These are phyloP conservation scores for Antidorcas marsupialis DNA, from an alignment of 2,113 vertebrate species.

Conservation along the genomic window DNA sequence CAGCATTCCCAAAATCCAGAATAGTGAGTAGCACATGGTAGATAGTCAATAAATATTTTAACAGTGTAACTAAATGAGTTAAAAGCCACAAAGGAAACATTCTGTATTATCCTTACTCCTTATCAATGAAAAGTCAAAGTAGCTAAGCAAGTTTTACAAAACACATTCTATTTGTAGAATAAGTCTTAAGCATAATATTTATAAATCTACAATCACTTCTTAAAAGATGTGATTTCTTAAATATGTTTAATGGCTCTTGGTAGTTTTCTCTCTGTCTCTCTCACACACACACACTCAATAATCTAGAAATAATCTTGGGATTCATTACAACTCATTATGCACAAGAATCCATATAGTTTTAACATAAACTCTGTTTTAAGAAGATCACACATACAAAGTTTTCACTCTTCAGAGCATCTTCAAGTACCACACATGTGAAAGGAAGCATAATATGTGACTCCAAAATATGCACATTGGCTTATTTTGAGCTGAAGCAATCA, in stretches of 20 bases:
- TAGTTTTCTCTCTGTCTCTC: not conserved
- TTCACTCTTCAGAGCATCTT: slow-evolving; percentile 44
- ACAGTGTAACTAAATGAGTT: not conserved
- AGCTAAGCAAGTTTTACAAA: not conserved
- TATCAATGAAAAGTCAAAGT: not conserved
- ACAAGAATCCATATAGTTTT: slow-evolving; percentile 15
- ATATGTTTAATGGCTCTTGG: not conserved
- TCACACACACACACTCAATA: not conserved
- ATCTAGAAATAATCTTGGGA: not conserved
- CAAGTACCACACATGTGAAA: not conserved
- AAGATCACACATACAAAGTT: slow-evolving; percentile 51
- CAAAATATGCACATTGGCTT: not conserved
- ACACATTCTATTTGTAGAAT: not conserved
- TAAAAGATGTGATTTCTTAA: not conserved
- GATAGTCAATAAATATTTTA: not conserved
- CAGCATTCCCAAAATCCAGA: not conserved
- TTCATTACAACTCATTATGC: not conserved
- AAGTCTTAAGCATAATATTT: not conserved
- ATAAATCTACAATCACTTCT: not conserved
- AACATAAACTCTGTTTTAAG: slow-evolving; percentile 50
- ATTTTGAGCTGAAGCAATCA: not conserved
- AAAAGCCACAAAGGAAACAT: not conserved
- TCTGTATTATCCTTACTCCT: not conserved
- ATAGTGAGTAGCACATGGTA: not conserved
- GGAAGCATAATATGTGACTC: not conserved